Evolutionary conservation across 2,113 vertebrate species (phyloP).

Genomic region (Platysteira castanea): DNA sequence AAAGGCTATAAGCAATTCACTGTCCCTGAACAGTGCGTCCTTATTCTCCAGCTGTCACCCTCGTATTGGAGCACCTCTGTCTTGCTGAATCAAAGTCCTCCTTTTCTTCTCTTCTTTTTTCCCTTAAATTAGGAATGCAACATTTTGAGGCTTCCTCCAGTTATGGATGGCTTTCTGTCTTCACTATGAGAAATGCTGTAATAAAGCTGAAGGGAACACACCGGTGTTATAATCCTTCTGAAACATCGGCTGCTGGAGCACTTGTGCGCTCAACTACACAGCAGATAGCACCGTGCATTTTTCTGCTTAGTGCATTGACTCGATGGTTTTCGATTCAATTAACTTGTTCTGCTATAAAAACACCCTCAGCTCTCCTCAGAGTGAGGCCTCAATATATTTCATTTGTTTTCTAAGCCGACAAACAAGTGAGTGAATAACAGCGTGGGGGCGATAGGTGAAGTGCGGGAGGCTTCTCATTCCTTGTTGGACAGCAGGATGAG

Average conservation of each 20-base stretch:
- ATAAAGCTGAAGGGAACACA: neutral
- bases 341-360: neutral
- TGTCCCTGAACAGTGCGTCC: constrained; percentile 18
- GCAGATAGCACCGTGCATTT: neutral
- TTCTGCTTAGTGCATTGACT: neutral
- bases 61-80: neutral
- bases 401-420: neutral
- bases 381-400: neutral
- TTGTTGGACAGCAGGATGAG: constrained; percentile 33
- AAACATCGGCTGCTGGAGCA: neutral
- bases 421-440: neutral
- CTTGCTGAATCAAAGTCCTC: neutral
- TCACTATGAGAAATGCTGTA: neutral
- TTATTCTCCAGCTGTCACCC: constrained; percentile 12
- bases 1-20: constrained; percentile 18
- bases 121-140: too few species aligned
- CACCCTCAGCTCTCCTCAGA: neutral
- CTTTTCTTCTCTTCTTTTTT: neutral
- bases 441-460: neutral
- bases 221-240: neutral
- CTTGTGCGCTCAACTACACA: neutral
- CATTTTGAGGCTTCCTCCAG: neutral
- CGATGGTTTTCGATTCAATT: neutral
- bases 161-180: neutral
- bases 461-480: neutral